A percentile compares a stretch with the other conserved stretches of the same genome.
Evolutionary conservation across 2,888 invertebrate species (phyloP).

Genomic region (Stenolophus ochropezus): DNA sequence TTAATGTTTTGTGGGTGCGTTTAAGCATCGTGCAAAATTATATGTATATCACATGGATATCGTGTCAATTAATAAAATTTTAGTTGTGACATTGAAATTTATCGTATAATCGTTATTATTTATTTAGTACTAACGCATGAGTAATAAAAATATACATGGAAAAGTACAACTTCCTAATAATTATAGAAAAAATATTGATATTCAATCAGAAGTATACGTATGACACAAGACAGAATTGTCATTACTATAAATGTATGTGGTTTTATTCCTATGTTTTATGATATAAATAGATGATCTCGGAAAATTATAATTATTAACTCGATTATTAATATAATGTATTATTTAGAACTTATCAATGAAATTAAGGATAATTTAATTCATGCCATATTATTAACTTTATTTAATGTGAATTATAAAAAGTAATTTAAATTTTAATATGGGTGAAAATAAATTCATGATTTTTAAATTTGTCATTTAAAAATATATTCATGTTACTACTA

Average conservation of each 20-base stretch:
- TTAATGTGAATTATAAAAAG: background rate
- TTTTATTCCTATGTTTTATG: background rate
- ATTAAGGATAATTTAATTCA: background rate
- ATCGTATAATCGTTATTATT: constrained; percentile 27
- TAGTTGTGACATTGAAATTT: background rate
- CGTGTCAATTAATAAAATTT: background rate
- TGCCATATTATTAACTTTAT: background rate
- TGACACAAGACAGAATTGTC: background rate
- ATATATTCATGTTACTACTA: too few relatives aligned
- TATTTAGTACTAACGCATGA: constrained; percentile 1
- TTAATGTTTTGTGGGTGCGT: too few relatives aligned
- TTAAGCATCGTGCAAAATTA: background rate
- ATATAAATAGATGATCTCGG: background rate
- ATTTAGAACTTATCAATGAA: background rate
- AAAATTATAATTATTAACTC: background rate
- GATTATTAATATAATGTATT: too few relatives aligned
- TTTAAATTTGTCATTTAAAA: background rate
- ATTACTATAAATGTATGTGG: constrained; percentile 1
- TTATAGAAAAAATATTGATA: background rate
- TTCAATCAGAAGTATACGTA: background rate
- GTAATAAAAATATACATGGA: constrained; percentile 7
- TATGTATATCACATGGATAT: too few relatives aligned
- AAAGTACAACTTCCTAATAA: background rate
- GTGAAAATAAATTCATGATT: too few relatives aligned
- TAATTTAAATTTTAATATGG: too few relatives aligned